A percentile compares a stretch with the other conserved stretches of the same genome.
Conservation (phyloP, 2,113 vertebrate genomes). For the Gobius niger region DNA sequence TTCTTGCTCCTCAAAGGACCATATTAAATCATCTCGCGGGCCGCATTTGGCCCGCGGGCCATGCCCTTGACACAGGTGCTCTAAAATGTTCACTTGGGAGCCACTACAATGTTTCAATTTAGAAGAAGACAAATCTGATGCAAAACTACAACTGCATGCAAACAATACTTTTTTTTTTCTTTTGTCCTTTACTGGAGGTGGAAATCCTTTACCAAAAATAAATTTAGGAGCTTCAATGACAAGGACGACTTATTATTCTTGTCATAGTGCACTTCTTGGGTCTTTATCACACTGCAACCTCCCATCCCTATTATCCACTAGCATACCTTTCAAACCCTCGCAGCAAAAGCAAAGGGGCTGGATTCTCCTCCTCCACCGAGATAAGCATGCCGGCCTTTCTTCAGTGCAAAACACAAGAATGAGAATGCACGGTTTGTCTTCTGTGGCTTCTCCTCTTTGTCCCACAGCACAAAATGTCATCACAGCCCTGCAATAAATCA, state of each 20-base stretch:
- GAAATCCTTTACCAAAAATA: slow-evolving; percentile 22
- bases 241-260: slow-evolving; percentile 58
- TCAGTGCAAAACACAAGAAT: slow-evolving; percentile 56
- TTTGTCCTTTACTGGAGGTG: slow-evolving; percentile 35
- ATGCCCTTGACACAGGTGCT: too few relatives aligned
- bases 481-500: slow-evolving; percentile 74
- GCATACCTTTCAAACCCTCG: slow-evolving; percentile 46
- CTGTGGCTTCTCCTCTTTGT: slow-evolving; percentile 43
- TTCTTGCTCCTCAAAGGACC: too few relatives aligned
- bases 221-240: slow-evolving; percentile 47
- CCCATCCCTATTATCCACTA: slow-evolving; percentile 48
- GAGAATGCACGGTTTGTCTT: slow-evolving; percentile 66
- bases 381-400: slow-evolving; percentile 68
- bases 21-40: too few relatives aligned
- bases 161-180: slow-evolving; percentile 13
- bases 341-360: slow-evolving; percentile 40
- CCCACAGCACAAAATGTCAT: slow-evolving; percentile 72
- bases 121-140: too few relatives aligned
- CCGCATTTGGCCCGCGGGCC: too few relatives aligned
- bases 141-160: neutral
- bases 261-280: slow-evolving; percentile 42
- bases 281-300: slow-evolving; percentile 63
- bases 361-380: slow-evolving; percentile 51
- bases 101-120: neutral
- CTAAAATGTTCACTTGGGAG: slow-evolving; percentile 46